Conservation (phyloP, 2,113 vertebrate species). For the Onychorhynchus coronatus region DNA sequence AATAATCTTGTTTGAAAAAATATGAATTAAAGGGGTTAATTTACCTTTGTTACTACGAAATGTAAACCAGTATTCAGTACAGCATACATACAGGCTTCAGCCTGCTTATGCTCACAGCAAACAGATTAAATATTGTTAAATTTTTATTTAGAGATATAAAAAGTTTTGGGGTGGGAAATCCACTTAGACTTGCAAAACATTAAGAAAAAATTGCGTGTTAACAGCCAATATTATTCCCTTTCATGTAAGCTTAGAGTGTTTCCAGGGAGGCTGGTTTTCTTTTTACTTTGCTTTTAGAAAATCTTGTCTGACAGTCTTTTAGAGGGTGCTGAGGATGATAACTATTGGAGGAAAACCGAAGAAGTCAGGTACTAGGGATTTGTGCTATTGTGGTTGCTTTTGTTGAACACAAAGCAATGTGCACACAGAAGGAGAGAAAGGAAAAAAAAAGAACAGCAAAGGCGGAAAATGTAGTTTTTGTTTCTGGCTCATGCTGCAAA, state of each 20-base stretch:
- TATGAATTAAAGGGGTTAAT: background rate
- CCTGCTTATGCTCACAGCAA: background rate
- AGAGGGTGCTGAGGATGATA: background rate
- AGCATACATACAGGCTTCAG: background rate
- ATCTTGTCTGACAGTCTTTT: background rate
- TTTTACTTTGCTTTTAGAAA: background rate
- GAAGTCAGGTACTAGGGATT: background rate
- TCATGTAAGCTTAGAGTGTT: background rate
- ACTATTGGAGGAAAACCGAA: background rate
- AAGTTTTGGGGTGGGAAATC: rapidly evolving
- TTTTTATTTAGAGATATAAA: background rate
- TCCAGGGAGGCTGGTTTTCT: background rate
- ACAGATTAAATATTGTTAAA: background rate
- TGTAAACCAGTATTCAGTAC: background rate
- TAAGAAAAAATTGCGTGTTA: background rate
- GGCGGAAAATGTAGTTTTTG: background rate
- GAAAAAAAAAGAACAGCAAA: background rate
- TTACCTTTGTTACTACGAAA: background rate
- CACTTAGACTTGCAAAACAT: background rate
- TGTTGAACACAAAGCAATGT: background rate
- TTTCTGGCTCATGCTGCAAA: background rate
- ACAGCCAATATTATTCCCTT: background rate
- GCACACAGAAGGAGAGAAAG: background rate
- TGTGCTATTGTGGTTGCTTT: background rate
- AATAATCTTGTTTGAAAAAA: background rate